phyloP scores from a whole-genome alignment of 2,797 vertebrate genomes.

The Prionace glauca region DNA sequence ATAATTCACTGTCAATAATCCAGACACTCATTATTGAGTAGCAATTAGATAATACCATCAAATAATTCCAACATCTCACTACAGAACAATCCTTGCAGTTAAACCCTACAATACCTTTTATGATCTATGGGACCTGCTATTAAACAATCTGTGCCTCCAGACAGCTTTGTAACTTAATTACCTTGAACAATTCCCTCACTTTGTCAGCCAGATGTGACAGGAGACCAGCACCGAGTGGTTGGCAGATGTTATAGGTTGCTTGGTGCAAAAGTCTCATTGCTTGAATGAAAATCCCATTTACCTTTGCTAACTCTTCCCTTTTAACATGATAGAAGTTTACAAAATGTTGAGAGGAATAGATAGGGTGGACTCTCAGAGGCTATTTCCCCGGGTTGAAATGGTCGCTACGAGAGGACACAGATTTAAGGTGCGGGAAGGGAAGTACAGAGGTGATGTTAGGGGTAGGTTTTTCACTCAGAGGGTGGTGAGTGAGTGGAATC shows the following conservation, averaged over 20 bases:
- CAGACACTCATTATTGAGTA: constrained; percentile 6
- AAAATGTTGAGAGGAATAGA: no score
- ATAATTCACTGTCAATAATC: constrained; percentile 16
- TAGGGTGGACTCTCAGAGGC: no score
- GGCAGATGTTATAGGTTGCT: background rate
- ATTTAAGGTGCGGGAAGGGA: no score
- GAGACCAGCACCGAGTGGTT: background rate
- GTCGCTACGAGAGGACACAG: no score
- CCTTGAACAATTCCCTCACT: background rate
- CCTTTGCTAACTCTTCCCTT: background rate
- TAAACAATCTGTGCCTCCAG: background rate
- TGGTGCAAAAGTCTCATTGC: background rate
- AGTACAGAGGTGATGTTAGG: no score
- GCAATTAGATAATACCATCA: background rate
- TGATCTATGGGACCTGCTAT: background rate
- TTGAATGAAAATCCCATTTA: background rate
- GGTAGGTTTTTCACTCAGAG: no score
- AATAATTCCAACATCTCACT: background rate
- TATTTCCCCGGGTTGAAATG: no score
- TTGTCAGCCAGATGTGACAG: background rate
- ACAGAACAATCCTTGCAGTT: background rate
- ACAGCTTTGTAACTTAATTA: background rate
- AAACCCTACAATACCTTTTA: background rate
- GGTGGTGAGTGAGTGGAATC: no score
- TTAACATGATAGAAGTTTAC: no score